Conservation (phyloP, 2,113 vertebrate genomes). For the Caranx ignobilis region DNA sequence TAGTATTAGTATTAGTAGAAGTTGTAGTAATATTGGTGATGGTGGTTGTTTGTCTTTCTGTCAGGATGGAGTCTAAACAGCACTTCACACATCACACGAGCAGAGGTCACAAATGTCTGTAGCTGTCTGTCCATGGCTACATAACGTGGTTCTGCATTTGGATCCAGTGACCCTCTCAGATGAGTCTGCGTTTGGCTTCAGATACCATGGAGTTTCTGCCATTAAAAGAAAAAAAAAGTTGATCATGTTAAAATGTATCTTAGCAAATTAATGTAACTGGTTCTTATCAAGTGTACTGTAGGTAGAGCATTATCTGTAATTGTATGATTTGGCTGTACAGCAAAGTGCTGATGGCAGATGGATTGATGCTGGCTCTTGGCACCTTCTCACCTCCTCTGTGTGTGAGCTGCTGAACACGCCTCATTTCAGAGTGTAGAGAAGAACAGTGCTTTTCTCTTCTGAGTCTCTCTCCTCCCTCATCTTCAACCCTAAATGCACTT, state of each 20-base stretch:
- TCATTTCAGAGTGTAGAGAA: conserved; percentile 33
- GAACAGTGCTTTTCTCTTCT: conserved; percentile 19
- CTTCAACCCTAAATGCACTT: conserved; percentile 1
- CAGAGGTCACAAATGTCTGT: neutral
- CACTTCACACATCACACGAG: too few species aligned
- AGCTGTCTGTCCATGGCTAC: neutral
- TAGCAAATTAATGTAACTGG: conserved; percentile 46
- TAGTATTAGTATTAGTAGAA: too few species aligned
- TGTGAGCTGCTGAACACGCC: conserved; percentile 43
- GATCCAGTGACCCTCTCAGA: neutral
- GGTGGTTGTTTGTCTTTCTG: neutral
- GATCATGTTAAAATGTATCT: conserved; percentile 32
- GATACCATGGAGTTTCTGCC: conserved; percentile 17
- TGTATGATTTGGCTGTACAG: conserved; percentile 53
- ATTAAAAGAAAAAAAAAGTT: conserved; percentile 26
- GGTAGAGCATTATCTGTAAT: conserved; percentile 39
- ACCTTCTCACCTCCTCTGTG: conserved; percentile 35
- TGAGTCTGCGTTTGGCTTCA: conserved; percentile 3
- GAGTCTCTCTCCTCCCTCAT: conserved; percentile 25
- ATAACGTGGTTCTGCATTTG: neutral
- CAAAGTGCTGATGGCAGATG: conserved; percentile 72
- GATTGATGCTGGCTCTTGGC: conserved; percentile 69
- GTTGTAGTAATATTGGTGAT: too few species aligned
- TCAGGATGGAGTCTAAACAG: neutral
- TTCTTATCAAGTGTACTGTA: conserved; percentile 14